Evolutionary conservation across 2,888 invertebrate species (phyloP), one percentile per base, ranked within the genome.

Genomic region (Microctonus hyperodae): DNA sequence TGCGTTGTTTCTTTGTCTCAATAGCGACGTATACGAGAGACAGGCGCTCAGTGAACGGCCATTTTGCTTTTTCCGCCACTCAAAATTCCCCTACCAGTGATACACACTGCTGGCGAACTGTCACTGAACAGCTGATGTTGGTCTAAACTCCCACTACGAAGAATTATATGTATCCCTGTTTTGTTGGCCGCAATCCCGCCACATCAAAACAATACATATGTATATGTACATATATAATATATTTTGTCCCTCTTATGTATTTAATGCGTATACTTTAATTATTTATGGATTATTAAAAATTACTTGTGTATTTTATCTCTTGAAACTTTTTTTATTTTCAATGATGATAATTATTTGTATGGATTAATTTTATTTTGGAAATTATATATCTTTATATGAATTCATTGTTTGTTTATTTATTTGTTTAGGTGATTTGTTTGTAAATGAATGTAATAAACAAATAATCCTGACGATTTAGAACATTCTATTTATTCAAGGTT

Each of bases 71-170:
- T 78, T 73, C 74, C 73, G 71, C 70, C 70, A 64, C 70, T 66
- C 67, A 72, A 57, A 55, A 64, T 56, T 67, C 64, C 62, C 63
- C 59, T 65, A 72, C 72, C 70, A 71, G 69, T 69, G 73, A 65
- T 59, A 67, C 66, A n/a, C 68, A 72, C 78, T 75, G 78, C 78
- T 78, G 78, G 80, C 77, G 74, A 81, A 80, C 81, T 81, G 79
- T 80, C 82, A 79, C 76, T 74, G 78, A 83, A 83, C 83, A 83
- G 83, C 83, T 83, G 83, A 83, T 82, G 76, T 70, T 70, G 65
- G 64, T 68, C 69, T 72, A 67, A 66, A 50, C 64, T 44, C 22
- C 22, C 53, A 3, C 44, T 16, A 16, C 44, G 7, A 3, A 28
- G 3, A 5, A 20, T 5, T 44, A 2, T 44, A 20, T n/a, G 16